Conservation (phyloP, 2,797 vertebrate species). For the Phalloptychus januarius region DNA sequence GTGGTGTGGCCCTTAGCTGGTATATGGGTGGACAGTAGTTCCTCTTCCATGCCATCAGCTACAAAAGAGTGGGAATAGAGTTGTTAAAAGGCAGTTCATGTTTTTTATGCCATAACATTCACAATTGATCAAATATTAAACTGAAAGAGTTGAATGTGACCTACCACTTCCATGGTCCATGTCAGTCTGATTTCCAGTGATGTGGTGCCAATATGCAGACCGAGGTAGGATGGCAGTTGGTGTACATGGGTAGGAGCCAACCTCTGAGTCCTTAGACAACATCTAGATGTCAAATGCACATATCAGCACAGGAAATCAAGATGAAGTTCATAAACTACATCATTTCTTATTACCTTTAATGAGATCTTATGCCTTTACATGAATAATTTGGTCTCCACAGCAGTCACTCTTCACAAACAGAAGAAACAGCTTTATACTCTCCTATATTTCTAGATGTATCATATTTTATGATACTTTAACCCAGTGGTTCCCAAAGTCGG, state of each 20-base stretch:
- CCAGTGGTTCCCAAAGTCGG: too few species aligned
- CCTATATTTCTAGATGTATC: background rate
- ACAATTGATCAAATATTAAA: background rate
- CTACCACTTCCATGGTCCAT: conserved; percentile 83
- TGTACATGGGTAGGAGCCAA: conserved; percentile 89
- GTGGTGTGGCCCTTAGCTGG: conserved; percentile 60
- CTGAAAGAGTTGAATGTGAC: background rate
- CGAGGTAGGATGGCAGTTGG: conserved; percentile 93
- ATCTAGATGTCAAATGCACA: conserved; percentile 73
- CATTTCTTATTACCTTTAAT: background rate
- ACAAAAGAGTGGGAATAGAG: conserved; percentile 38
- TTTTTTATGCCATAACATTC: background rate
- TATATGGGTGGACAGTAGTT: conserved; percentile 83
- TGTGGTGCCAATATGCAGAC: conserved; percentile 97
- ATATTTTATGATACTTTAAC: too few species aligned
- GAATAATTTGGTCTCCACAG: background rate
- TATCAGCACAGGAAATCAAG: background rate
- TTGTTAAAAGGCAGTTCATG: background rate
- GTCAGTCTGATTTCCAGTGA: conserved; percentile 88
- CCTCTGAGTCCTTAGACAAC: conserved; percentile 87
- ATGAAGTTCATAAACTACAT: background rate
- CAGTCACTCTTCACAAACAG: background rate
- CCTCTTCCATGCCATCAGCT: conserved; percentile 86
- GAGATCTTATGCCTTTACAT: background rate
- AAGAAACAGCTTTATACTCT: background rate